Conservation (phyloP, 2,113 vertebrate genomes). For the Pangasianodon hypophthalmus region DNA sequence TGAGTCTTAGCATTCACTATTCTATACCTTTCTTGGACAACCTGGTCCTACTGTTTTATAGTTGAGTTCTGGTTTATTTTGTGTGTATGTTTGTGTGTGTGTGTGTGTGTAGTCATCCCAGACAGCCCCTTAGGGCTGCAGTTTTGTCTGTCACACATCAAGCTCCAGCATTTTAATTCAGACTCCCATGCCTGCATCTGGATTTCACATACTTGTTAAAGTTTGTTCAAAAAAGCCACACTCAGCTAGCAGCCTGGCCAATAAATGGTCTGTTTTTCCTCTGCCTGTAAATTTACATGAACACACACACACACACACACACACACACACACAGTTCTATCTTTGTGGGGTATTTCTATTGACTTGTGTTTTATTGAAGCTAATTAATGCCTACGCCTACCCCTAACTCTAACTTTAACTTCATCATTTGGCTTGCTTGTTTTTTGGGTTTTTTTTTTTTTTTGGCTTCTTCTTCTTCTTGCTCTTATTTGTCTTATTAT, state of each 20-base stretch:
- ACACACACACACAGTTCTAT: background rate
- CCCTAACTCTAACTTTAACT: background rate
- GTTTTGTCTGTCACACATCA: constrained; percentile 48
- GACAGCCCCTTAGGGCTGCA: constrained; percentile 27
- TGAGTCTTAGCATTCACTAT: background rate
- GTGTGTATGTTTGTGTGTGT: constrained; percentile 22
- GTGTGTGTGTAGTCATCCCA: constrained; percentile 15
- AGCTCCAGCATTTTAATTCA: constrained; percentile 46
- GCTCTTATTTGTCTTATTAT: background rate
- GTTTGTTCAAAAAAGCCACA: constrained; percentile 46
- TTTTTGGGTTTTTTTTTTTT: background rate
- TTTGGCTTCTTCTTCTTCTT: background rate
- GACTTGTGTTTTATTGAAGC: background rate
- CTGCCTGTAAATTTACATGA: constrained; percentile 16
- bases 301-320: constrained; percentile 23
- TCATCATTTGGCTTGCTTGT: background rate
- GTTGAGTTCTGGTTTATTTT: constrained; percentile 52
- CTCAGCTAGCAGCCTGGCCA: constrained; percentile 45
- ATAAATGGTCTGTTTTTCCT: constrained; percentile 48
- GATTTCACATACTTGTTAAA: constrained; percentile 56
- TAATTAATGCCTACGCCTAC: background rate
- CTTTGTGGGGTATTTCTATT: background rate
- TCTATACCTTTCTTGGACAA: constrained; percentile 1
- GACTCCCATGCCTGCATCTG: constrained; percentile 45
- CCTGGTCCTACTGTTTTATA: constrained; percentile 41